Evolutionary conservation across 2,888 invertebrate genomes (phyloP).

Genomic region (Ptycholaimellus sp.): DNA sequence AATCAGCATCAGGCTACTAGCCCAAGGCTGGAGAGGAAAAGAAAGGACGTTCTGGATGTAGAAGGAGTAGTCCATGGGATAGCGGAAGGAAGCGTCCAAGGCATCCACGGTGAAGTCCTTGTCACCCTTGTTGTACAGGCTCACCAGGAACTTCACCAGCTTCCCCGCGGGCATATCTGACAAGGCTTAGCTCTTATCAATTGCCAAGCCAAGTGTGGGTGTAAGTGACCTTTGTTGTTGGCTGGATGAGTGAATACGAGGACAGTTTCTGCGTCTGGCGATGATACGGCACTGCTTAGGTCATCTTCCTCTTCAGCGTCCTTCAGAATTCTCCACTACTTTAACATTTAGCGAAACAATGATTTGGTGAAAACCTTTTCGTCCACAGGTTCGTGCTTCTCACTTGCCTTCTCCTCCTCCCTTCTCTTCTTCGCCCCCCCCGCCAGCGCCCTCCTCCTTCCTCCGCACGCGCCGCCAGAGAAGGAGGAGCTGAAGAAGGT

Average conservation of each 20-base stretch:
- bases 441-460: too few species aligned
- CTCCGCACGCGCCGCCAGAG: too few species aligned
- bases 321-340: constrained; percentile 1
- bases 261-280: constrained; percentile 68
- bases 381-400: too few species aligned
- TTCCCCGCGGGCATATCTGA: constrained; percentile 68
- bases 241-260: constrained; percentile 46
- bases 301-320: constrained; percentile 25
- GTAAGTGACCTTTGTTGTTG: constrained; percentile 34
- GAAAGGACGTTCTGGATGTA: constrained; percentile 61
- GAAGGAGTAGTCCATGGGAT: constrained; percentile 92
- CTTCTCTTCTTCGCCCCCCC: too few species aligned
- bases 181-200: constrained; percentile 1
- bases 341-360: neutral
- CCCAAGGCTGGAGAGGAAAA: neutral
- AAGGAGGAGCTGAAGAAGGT: neutral
- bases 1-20: neutral
- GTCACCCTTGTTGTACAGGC: constrained; percentile 77
- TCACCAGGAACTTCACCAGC: constrained; percentile 76
- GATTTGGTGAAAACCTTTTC: too few species aligned
- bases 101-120: constrained; percentile 59
- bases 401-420: too few species aligned
- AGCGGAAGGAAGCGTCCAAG: constrained; percentile 88
- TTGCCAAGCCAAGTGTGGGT: neutral
- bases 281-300: constrained; percentile 36